Base-by-base conservation (phyloP, 2,113 vertebrate genomes). In the Cebus imitator region DNA sequence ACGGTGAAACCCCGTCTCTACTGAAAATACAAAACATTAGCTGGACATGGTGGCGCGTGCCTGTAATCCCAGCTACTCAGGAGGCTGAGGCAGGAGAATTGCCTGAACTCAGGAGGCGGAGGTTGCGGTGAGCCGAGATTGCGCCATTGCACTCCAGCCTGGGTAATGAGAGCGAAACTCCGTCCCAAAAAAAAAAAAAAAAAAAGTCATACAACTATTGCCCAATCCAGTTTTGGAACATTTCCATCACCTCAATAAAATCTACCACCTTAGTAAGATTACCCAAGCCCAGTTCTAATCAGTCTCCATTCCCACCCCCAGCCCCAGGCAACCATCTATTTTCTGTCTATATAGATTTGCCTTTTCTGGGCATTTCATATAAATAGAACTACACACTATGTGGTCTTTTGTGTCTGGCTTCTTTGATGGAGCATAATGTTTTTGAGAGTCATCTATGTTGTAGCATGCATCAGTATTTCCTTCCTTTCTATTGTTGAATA, bases 401-500 rank as follows among this genome's bases (percentile, higher is more conserved):
- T 11, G 30, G n/a, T 90, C 50, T 94, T 96, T 91, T 96, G 89
- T 90, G 61, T 87, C 87, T 95, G 75, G 14, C 83, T 87, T 87
- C 78, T 94, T 91, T 91, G 78, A 91, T 52, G 25, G 35, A 93
- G n/a, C 81, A 76, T 58, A 75, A 72, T 73, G n/a, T 95, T 78
- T 96, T 89, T 92, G 58, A 95, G 73, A 87, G 73, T 95, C 68
- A 58, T 78, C 87, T 30, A 40, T 78, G 45, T 57, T 80, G 43
- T 61, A 86, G 25, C 43, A 78, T 87, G 45, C 61, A 70, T 83
- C 45, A n/a, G 35, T 90, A 78, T 94, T 94, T 64, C 20, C 11
- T 95, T 92, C 90, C n/a, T 92, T 88, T 94, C 68, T 93, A 81
- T 94, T 82, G 52, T 66, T 89, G 91, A 95, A 93, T 79, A 89